These are phyloP conservation scores for Meganola albula DNA, from an alignment of 2,888 invertebrate species.

Conservation along the genomic window DNA sequence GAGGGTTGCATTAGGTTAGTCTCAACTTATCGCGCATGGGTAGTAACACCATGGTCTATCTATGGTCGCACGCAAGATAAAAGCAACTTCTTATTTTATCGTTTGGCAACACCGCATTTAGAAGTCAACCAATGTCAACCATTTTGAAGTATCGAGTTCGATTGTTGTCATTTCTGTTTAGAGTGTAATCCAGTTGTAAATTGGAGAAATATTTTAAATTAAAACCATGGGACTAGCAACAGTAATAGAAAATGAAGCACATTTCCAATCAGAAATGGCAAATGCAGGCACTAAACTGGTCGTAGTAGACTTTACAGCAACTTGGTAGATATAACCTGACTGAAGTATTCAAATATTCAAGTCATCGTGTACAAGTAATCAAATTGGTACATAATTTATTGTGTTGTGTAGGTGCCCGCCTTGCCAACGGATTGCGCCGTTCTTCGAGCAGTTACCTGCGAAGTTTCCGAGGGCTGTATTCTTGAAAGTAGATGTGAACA, in stretches of 20 bases:
- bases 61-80: too few relatives aligned
- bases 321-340: slow-evolving; percentile 82
- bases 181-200: slow-evolving; percentile 14
- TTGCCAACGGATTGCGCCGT: slow-evolving; percentile 95
- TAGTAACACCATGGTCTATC: too few relatives aligned
- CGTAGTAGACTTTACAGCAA: slow-evolving; percentile 96
- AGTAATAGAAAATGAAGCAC: slow-evolving; percentile 84
- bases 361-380: slow-evolving; percentile 61
- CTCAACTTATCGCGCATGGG: too few relatives aligned
- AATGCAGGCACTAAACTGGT: slow-evolving; percentile 92
- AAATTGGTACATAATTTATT: slow-evolving; percentile 21
- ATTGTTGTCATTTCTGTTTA: slow-evolving; percentile 41
- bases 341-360: slow-evolving; percentile 39
- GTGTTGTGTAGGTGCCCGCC: slow-evolving; percentile 91
- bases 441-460: slow-evolving; percentile 91
- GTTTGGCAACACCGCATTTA: slow-evolving; percentile 13
- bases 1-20: too few relatives aligned
- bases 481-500: slow-evolving; percentile 96
- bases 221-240: slow-evolving; percentile 78
- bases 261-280: slow-evolving; percentile 91
- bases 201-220: slow-evolving; percentile 19
- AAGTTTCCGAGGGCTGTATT: slow-evolving; percentile 94
- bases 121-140: slow-evolving; percentile 28
- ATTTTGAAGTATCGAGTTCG: slow-evolving; percentile 48
- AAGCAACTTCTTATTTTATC: background rate